These are phyloP conservation scores for Lagothrix lagotricha DNA, from an alignment of 2,797 vertebrate species.

Conservation along the genomic window DNA sequence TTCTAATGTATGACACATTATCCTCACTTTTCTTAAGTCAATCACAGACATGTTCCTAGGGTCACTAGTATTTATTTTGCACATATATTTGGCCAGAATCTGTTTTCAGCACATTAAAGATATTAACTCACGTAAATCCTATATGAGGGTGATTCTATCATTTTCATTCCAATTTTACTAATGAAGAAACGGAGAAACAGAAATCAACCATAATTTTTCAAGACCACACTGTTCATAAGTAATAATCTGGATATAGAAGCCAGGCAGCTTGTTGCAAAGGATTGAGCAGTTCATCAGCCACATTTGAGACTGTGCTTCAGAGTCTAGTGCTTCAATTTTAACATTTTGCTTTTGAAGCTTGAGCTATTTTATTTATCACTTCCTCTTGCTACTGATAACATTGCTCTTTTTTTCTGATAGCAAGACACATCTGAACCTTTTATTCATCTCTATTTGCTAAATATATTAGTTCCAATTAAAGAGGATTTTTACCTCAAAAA, in stretches of 20 bases:
- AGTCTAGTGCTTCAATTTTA: not conserved
- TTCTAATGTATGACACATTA: not conserved
- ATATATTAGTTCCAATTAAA: not conserved
- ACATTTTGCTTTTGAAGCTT: not conserved
- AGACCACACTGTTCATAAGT: no score
- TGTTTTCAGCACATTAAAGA: not conserved
- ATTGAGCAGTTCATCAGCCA: not conserved
- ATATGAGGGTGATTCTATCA: not conserved
- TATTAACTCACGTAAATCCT: not conserved
- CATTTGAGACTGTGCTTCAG: not conserved
- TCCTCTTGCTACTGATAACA: not conserved
- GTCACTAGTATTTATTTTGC: not conserved
- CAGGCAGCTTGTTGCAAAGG: not conserved
- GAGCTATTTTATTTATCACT: not conserved
- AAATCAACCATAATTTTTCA: not conserved
- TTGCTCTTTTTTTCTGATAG: not conserved
- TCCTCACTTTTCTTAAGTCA: not conserved
- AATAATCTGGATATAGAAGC: not conserved
- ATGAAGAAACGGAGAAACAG: no score
- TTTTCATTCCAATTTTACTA: not conserved
- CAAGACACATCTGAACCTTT: not conserved
- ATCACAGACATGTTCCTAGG: fast-evolving
- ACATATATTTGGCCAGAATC: fast-evolving
- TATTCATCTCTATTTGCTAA: not conserved
- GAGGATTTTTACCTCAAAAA: not conserved